Evolutionary conservation across 2,113 vertebrate genomes (phyloP).

Genomic region (Cephalopholis sonnerati): DNA sequence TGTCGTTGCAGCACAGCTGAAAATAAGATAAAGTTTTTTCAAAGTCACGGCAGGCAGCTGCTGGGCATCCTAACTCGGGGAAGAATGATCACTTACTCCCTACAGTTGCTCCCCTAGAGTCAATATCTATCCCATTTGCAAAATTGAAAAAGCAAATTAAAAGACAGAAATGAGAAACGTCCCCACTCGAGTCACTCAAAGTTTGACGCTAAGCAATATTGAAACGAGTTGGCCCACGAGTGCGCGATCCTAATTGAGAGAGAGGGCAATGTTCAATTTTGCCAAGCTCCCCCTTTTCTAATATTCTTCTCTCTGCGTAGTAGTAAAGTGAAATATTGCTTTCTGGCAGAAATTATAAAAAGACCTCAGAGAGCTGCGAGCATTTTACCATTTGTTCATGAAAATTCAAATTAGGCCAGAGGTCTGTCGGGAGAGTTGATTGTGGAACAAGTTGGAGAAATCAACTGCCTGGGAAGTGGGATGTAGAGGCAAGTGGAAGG

Average conservation of each 20-base stretch:
- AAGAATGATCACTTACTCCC: conserved; percentile 53
- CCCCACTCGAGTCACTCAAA: conserved; percentile 43
- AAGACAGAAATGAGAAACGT: conserved; percentile 59
- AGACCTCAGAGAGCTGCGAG: conserved; percentile 42
- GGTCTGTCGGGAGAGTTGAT: conserved; percentile 18
- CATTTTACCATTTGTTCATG: conserved; percentile 57
- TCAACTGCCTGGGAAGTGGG: conserved; percentile 10
- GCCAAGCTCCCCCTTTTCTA: conserved; percentile 17
- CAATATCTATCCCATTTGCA: conserved; percentile 72
- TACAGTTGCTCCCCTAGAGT: conserved; percentile 43
- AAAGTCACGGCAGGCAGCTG: conserved; percentile 45
- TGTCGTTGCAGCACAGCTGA: conserved; percentile 34
- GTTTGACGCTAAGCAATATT: conserved; percentile 56
- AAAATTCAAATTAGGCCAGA: conserved; percentile 56
- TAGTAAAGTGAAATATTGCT: conserved; percentile 57
- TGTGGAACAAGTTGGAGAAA: conserved; percentile 15
- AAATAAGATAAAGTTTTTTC: conserved; percentile 21
- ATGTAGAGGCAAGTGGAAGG: background rate
- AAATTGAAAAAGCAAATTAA: conserved; percentile 75
- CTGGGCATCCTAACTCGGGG: conserved; percentile 41
- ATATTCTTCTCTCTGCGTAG: conserved; percentile 40
- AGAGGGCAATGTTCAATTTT: conserved; percentile 45
- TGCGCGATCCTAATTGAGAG: conserved; percentile 55
- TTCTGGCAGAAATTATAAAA: conserved; percentile 53
- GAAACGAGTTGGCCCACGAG: conserved; percentile 44